A percentile compares a stretch with the other conserved stretches of the same genome.
Conservation (phyloP, 2,888 invertebrate species). For the Drosophila longiperda region DNA sequence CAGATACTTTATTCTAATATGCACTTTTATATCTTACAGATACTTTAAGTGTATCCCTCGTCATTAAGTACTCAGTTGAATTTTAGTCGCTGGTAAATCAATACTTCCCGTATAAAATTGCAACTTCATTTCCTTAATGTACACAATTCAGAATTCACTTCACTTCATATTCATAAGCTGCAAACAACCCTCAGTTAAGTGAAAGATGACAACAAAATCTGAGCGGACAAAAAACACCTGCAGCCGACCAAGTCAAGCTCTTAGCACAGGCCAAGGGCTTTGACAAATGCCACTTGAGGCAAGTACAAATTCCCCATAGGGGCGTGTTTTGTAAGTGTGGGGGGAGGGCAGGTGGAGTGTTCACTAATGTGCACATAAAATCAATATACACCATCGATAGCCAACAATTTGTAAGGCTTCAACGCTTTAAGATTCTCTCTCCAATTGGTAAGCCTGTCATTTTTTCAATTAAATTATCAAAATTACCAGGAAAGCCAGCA, state of each 20-base stretch:
- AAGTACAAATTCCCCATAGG: constrained; percentile 34
- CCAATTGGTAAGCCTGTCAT: constrained; percentile 53
- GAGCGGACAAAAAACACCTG: constrained; percentile 31
- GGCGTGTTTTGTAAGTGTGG: not conserved
- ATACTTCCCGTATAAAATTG: constrained; percentile 32
- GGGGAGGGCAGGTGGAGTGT: not conserved
- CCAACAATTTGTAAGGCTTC: constrained; percentile 65
- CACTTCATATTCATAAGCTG: constrained; percentile 2
- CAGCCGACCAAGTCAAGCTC: constrained; percentile 9
- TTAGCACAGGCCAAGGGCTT: constrained; percentile 4
- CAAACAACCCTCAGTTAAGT: constrained; percentile 9
- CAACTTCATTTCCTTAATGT: constrained; percentile 30
- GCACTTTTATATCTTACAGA: not conserved
- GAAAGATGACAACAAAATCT: constrained; percentile 28
- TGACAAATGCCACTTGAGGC: constrained; percentile 45
- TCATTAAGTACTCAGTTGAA: not conserved
- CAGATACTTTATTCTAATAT: not conserved
- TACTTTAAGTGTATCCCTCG: not conserved
- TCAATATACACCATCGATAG: constrained; percentile 52
- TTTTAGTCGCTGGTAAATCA: constrained; percentile 14
- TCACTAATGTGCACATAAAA: constrained; percentile 43
- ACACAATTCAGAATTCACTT: constrained; percentile 9
- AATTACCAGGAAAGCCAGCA: constrained; percentile 53
- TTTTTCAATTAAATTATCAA: constrained; percentile 79
- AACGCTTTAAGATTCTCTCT: constrained; percentile 15